Evolutionary conservation across 2,797 vertebrate genomes (phyloP), one percentile per base, ranked within the genome.

Genomic region (Oreonectes daqikongensis): DNA sequence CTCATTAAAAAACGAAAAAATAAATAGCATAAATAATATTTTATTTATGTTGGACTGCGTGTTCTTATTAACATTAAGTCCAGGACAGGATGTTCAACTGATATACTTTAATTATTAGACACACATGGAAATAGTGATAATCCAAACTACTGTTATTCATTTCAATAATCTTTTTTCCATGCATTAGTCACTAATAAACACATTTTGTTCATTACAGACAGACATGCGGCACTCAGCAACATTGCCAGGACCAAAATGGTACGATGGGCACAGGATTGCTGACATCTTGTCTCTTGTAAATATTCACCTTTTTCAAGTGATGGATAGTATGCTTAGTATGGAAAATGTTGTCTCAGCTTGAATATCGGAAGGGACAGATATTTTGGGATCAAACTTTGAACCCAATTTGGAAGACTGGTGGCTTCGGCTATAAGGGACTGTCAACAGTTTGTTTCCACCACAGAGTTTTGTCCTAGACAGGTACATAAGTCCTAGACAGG

Each of bases 181-280:
- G 59, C 10, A 66, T 74, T 15, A 66, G 69, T 67, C n/a, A 73
- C 28, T 69, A 61, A 64, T 70, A 50, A 63, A 81, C 28, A 61
- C 35, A 42, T 61, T 20, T 83, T 84, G 53, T 64, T 79, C 55
- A 75, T 67, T 79, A 22, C 8, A 38, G 48, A 74, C 61, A 57
- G 10, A 26, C 10, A 18, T 63, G 22, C 68, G 72, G 60, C 4
- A n/a, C 55, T 93, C 90, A 91, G 90, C 89, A 87, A 82, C 79
- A 72, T 46, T 18, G 11, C 46, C 50, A 59, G 63, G 67, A 77
- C 77, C 15, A 77, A 81, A 81, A 86, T 84, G 89, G 86, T 81
- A 84, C 80, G 77, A 66, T 90, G 87, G 79, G 59, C 85, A 85
- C 81, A 80, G 83, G 89, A 89, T 30, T 90, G 91, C 92, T 93